These are phyloP conservation scores for Drosophila tripunctata DNA, from an alignment of 2,888 invertebrate genomes.

Conservation along the genomic window DNA sequence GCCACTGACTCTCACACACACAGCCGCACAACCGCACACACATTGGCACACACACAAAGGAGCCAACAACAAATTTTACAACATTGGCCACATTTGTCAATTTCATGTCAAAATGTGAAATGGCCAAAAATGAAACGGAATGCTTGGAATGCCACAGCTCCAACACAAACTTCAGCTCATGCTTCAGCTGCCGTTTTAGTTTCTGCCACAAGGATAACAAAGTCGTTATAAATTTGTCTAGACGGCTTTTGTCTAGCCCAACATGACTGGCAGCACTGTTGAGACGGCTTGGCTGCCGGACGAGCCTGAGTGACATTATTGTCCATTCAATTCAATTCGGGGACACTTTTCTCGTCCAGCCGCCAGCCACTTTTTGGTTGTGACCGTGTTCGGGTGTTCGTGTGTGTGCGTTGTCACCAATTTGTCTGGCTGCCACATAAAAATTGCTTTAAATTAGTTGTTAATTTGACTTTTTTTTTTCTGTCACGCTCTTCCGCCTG, in stretches of 20 bases:
- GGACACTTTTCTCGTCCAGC: conserved; percentile 11
- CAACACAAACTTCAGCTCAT: conserved; percentile 15
- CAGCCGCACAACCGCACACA: background rate
- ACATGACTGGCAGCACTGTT: conserved; percentile 25
- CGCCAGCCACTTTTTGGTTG: background rate
- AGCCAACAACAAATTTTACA: conserved; percentile 14
- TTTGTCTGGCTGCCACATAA: conserved; percentile 63
- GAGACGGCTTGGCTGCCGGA: conserved; percentile 9
- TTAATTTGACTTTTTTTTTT: conserved; percentile 57
- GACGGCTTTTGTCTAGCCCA: conserved; percentile 70
- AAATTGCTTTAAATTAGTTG: conserved; percentile 72
- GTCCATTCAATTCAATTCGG: conserved; percentile 56
- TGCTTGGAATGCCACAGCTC: conserved; percentile 37
- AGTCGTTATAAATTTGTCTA: conserved; percentile 73
- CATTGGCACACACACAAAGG: background rate
- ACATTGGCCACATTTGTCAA: conserved; percentile 66
- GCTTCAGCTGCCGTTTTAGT: conserved; percentile 2
- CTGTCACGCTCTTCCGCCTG: conserved; percentile 4
- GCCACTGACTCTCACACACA: conserved; percentile 25
- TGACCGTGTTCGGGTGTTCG: background rate
- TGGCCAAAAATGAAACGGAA: conserved; percentile 43
- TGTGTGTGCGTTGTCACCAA: conserved; percentile 27
- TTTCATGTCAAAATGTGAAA: conserved; percentile 61
- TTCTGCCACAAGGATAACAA: conserved; percentile 41
- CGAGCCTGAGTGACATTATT: conserved; percentile 61